Base-by-base conservation (phyloP, 2,888 invertebrate genomes). In the Branchellion lobata region DNA sequence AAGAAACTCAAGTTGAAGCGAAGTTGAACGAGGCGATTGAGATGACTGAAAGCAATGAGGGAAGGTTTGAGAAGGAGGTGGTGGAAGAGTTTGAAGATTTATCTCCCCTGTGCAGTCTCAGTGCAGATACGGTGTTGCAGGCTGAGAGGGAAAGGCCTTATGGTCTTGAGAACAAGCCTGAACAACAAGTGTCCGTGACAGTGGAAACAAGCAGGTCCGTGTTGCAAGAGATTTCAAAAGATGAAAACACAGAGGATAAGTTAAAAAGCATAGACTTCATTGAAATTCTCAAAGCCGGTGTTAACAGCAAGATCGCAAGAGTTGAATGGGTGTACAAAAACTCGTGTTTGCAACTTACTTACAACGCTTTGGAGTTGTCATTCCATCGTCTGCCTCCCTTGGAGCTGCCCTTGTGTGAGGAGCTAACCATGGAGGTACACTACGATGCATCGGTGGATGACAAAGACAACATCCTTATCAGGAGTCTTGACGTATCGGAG, bases 371-470 rank as follows among this genome's bases (percentile, higher is more conserved):
- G 24, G 61, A 57, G 24, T 5, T 24, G 3, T 18, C 61, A 14
- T 18, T 57, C 21, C 3, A 8, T 57, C 5, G 21, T 14, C 61
- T 57, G n/a, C 24, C 61, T 8, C 21, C 61, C 21, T 57, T 57
- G 5, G 24, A 57, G 21, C 5, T 29, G 53, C 77, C 65, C 14
- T 8, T 47, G 2, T 31, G 33, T 57, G 77, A 77, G n/a, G 77
- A 77, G n/a, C 65, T 77, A 21, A 77, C 77, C 14, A 24, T 77
- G 0, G 77, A 77, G 65, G 33, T 33, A 8, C 77, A 77, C 31
- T 77, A 34, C 24, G 53, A 57, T 24, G 61, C 21, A 18, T 5
- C 8, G 24, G 14, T 40, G 40, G 40, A 40, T 40, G 40, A 40
- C 40, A 14, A 40, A 40, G 24, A 24, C n/a, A n/a, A 57, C 5